Evolutionary conservation across 2,113 vertebrate genomes (phyloP), one percentile per base, ranked within the genome.

Genomic region (Halcyon malimbica): DNA sequence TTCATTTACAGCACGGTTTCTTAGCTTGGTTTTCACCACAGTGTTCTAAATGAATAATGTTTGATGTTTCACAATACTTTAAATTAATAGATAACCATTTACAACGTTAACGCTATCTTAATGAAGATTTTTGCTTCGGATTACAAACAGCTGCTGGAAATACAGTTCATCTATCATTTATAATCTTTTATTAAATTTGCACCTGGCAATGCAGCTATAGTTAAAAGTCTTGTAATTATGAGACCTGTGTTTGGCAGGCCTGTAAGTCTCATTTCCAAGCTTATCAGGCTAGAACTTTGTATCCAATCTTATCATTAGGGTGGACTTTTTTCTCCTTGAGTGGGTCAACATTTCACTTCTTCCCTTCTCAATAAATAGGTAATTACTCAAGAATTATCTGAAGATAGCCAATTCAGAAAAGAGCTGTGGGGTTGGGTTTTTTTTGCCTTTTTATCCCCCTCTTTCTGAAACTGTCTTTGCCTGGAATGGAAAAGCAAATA

Each of bases 111-210:
- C 56, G 23, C 59, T 84, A 25, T 87, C 94, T 94, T 97, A 97
- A 97, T 97, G 97, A 97, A 96, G 94, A 94, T 96, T 97, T 97
- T 97, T 97, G 82, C 92, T 89, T 87, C 84, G 77, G 74, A 97
- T 95, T 97, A 96, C 91, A 97, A 97, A 97, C 97, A 98, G 97
- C 96, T 98, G 97, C 95, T 98, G 96, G 93, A 97, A 98, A 94
- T 94, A 91, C 89, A 95, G 95, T 96, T 95, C 96, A 97, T 97
- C 91, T 97, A 98, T 98, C 96, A 98, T 97, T 98, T 98, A 96
- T 97, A 97, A 96, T 97, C 92, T 97, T 97, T 97, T 98, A 98
- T 98, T 98, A 97, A 98, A 97, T 97, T 98, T 97, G 96, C 97
- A 98, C 97, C 98, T 98, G 97, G 97, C 94, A 96, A 75, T 92